Conservation (phyloP, 2,888 invertebrate genomes). For the Hanleya hanleyi region DNA sequence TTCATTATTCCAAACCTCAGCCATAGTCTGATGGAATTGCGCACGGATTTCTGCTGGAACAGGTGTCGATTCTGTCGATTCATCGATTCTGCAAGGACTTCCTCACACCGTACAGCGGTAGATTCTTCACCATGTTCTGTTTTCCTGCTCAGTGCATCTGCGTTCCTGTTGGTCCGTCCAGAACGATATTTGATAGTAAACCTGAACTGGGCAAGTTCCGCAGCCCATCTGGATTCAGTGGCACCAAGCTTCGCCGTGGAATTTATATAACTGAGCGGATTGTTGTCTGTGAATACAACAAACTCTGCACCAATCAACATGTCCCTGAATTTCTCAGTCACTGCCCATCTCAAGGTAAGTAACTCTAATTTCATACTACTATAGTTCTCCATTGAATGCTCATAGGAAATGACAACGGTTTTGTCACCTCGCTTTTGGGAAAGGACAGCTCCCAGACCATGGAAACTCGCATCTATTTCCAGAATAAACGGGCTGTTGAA, state of each 20-base stretch:
- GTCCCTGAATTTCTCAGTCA: neutral
- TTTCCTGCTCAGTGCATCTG: conserved; percentile 3
- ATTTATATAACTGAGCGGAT: neutral
- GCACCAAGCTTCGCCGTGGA: neutral
- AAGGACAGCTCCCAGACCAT: neutral
- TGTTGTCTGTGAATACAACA: neutral
- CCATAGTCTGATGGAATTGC: neutral
- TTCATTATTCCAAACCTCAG: neutral
- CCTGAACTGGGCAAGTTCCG: neutral
- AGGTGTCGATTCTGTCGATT: neutral
- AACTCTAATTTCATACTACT: conserved; percentile 26
- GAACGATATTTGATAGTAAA: conserved; percentile 1
- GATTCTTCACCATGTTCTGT: neutral
- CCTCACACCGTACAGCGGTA: neutral
- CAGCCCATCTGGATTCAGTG: neutral
- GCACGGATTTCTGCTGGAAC: neutral
- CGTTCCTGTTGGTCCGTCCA: neutral
- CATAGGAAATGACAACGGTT: conserved; percentile 19
- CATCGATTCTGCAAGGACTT: neutral
- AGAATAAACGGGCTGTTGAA: neutral
- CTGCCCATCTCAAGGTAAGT: conserved; percentile 22
- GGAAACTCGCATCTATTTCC: neutral
- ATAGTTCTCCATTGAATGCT: conserved; percentile 14
- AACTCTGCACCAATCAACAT: neutral
- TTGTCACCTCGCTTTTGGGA: conserved; percentile 17